phyloP scores from a whole-genome alignment of 2,113 vertebrate genomes.

The Zosterops hypoxanthus region DNA sequence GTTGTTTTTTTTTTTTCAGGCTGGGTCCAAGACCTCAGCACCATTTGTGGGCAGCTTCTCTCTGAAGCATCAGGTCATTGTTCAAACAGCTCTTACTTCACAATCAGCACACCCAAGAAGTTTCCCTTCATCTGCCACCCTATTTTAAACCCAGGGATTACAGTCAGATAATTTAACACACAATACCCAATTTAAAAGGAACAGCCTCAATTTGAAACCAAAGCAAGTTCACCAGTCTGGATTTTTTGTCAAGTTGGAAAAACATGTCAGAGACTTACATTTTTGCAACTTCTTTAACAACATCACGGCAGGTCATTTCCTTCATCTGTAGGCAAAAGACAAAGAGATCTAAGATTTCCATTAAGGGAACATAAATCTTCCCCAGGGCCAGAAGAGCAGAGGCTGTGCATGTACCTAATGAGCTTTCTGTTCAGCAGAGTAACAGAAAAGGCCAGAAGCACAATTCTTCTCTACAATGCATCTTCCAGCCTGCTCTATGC shows the following conservation, averaged over 20 bases:
- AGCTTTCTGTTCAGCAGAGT: neutral
- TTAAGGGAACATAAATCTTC: neutral
- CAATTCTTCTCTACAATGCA: neutral
- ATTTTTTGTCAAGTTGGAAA: neutral
- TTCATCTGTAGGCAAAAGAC: constrained; percentile 84
- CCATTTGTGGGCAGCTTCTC: neutral
- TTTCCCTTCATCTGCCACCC: neutral
- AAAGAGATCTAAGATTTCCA: neutral
- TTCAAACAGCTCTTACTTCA: neutral
- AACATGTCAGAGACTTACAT: constrained; percentile 83
- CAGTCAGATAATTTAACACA: neutral
- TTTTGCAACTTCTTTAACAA: constrained; percentile 98
- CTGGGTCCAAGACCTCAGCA: neutral
- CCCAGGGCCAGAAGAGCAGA: neutral
- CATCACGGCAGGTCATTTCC: constrained; percentile 94
- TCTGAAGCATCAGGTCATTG: neutral
- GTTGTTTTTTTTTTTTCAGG: neutral
- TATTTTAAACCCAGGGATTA: neutral
- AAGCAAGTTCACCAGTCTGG: neutral
- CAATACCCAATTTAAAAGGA: neutral
- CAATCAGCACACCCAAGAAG: neutral
- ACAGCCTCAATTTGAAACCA: neutral
- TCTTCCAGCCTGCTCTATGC: neutral
- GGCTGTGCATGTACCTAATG: accelerated
- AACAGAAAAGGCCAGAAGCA: neutral